Evolutionary conservation across 2,888 invertebrate species (phyloP), one percentile per base, ranked within the genome.

Genomic region (Ennomos erosarius): DNA sequence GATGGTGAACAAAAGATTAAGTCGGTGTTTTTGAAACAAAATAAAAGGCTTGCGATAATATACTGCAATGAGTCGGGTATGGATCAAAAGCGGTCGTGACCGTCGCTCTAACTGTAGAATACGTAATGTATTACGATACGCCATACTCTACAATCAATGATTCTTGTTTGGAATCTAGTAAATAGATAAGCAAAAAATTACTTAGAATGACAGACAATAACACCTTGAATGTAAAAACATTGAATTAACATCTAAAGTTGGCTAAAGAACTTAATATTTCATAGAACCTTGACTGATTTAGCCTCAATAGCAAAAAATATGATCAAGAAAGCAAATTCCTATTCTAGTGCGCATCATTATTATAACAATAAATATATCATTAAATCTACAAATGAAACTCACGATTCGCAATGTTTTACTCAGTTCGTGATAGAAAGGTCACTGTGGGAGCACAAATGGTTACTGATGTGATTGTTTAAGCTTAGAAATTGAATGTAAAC

Each of bases 381-480:
- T 73, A 64, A 73, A 74, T 71, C 69, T 63, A 70, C 67, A 70
- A 70, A 66, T 63, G 63, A 72, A 71, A 62, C 73, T 76, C 81
- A 82, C 81, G 82, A 81, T 72, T 73, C 65, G 71, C 81, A 79
- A 84, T 86, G 84, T 83, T 83, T 83, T 80, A 81, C 79, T 61
- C 70, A 70, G 70, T 59, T 90, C 90, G 87, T 88, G 89, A 84
- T 73, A 73, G 61, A 51, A 74, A 72, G 90, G 86, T 89, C 87
- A 86, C 71, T 76, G 77, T 79, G 80, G 72, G 72, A 71, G 74
- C 76, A 75, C 76, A 78, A 79, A 81, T 79, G 75, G 78, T 77
- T 75, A 76, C 75, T 73, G 74, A 78, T 77, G 76, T 77, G 81
- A 81, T 76, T 76, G 74, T 77, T 76, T 74, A 75, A 77, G 74